Conservation (phyloP, 2,113 vertebrate genomes). For the Benitochromis conjunctus region DNA sequence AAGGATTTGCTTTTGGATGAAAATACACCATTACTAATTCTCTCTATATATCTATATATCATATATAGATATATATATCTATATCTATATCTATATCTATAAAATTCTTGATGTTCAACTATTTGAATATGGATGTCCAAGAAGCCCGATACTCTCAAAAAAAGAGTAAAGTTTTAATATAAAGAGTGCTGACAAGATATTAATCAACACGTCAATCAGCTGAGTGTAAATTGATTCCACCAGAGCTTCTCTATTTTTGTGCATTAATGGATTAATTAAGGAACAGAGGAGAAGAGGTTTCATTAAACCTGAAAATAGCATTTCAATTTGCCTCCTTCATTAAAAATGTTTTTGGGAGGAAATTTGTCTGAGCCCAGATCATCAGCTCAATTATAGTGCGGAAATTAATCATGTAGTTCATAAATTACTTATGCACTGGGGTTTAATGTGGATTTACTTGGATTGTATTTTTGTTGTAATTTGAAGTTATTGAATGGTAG, state of each 20-base stretch:
- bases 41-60: too few relatives aligned
- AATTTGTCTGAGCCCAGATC: background rate
- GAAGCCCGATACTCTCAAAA: background rate
- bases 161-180: background rate
- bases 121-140: background rate
- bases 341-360: constrained; percentile 12
- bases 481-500: background rate
- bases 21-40: background rate
- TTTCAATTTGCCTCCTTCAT: constrained; percentile 16
- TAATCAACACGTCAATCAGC: constrained; percentile 2
- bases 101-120: background rate
- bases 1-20: background rate
- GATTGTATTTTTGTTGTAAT: background rate
- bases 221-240: constrained; percentile 1
- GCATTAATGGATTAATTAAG: constrained; percentile 29
- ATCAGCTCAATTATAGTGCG: background rate
- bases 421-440: background rate
- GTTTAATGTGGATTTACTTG: background rate
- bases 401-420: background rate
- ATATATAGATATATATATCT: too few relatives aligned
- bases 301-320: constrained; percentile 37
- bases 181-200: background rate
- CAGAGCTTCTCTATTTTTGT: background rate
- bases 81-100: background rate
- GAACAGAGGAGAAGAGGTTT: background rate